A percentile compares a stretch with the other conserved stretches of the same genome.
phyloP scores from a whole-genome alignment of 2,113 vertebrate genomes.

The Mionectes macconnelli region DNA sequence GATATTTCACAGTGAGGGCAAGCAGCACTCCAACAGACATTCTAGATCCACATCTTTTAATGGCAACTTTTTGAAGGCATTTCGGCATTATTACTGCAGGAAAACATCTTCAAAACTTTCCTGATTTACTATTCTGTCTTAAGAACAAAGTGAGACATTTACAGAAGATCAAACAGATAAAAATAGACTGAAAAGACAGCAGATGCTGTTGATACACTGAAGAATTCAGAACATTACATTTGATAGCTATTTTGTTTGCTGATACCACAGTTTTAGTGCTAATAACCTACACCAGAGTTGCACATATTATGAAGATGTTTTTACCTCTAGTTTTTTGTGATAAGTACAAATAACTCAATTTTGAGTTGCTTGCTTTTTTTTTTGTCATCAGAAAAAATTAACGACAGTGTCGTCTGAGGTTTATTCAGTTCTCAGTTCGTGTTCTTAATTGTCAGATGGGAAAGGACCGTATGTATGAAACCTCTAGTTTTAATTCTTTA shows the following conservation, averaged over 20 bases:
- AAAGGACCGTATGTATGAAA: neutral
- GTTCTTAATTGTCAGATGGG: neutral
- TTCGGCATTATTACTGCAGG: slow-evolving; percentile 6
- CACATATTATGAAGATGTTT: neutral
- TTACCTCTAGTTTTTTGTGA: neutral
- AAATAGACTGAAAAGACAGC: slow-evolving; percentile 46
- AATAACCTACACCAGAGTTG: neutral
- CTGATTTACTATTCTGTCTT: slow-evolving; percentile 52
- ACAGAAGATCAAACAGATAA: slow-evolving; percentile 53
- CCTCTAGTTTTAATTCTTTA: neutral
- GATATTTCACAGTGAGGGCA: neutral
- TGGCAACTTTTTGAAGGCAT: neutral
- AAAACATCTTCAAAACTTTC: slow-evolving; percentile 39
- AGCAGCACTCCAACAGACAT: neutral
- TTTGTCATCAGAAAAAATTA: neutral
- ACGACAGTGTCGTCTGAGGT: neutral
- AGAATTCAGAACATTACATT: slow-evolving; percentile 21
- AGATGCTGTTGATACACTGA: slow-evolving; percentile 44
- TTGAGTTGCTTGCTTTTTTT: neutral
- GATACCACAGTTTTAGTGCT: slow-evolving; percentile 9
- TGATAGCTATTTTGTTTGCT: slow-evolving; percentile 37
- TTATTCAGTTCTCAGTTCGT: neutral
- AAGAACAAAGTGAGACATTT: slow-evolving; percentile 62
- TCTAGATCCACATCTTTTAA: neutral
- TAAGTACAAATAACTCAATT: neutral